These are phyloP conservation scores for Pseudococcus longispinus DNA, from an alignment of 2,888 invertebrate genomes.

Conservation along the genomic window DNA sequence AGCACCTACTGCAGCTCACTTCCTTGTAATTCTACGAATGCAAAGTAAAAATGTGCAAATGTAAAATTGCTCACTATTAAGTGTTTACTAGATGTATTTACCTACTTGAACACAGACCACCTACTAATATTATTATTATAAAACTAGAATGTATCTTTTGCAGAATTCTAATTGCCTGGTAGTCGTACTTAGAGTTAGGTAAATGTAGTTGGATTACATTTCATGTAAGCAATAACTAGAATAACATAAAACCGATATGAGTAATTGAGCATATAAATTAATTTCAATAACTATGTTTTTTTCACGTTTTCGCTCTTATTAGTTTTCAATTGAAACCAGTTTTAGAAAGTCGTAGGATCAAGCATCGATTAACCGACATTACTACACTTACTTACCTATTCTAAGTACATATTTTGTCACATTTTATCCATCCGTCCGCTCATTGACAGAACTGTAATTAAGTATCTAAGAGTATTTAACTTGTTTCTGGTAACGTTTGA, in stretches of 20 bases:
- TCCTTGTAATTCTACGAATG: no score
- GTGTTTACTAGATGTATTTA: no score
- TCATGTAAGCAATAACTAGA: not conserved
- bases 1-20: no score
- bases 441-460: constrained; percentile 35
- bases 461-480: not conserved
- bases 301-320: not conserved
- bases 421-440: not conserved
- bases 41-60: no score
- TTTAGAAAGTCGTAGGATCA: constrained; percentile 32
- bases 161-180: no score
- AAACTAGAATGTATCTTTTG: no score
- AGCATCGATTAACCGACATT: not conserved
- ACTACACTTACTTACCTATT: not conserved
- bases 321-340: not conserved
- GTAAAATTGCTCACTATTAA: no score
- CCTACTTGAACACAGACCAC: no score
- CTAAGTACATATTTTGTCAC: constrained; percentile 17
- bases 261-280: not conserved
- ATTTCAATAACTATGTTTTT: not conserved
- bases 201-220: not conserved
- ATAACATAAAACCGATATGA: not conserved
- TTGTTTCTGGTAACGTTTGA: not conserved
- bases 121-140: no score
- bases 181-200: not conserved